Percentiles rank a stretch among this genome's conserved stretches.
phyloP scores from a whole-genome alignment of 1,140 invertebrate genomes.

The Solen grandis region DNA sequence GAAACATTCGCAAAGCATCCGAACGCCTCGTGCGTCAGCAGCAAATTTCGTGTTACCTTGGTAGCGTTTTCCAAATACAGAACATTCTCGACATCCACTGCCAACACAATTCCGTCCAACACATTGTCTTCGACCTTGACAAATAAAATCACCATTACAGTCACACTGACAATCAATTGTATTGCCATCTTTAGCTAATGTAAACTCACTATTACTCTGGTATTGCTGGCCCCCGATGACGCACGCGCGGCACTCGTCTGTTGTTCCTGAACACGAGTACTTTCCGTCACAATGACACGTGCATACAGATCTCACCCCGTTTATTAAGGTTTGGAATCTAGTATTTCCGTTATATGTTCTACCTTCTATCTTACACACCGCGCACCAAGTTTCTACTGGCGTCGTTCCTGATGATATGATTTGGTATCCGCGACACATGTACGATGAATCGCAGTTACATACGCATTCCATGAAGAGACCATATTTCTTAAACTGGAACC shows the following conservation, averaged over 20 bases:
- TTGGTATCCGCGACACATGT: conserved; percentile 45
- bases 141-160: conserved; percentile 45
- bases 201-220: conserved; percentile 27
- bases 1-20: conserved; percentile 42
- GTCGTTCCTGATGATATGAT: conserved; percentile 21
- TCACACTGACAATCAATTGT: conserved; percentile 33
- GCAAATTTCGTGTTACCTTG: conserved; percentile 25
- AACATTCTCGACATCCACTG: conserved; percentile 7
- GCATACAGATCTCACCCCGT: conserved; percentile 33
- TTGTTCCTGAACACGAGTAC: conserved; percentile 12
- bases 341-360: conserved; percentile 50
- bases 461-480: conserved; percentile 49
- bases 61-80: conserved; percentile 23
- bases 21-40: conserved; percentile 24
- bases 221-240: conserved; percentile 15
- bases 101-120: not conserved
- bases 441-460: conserved; percentile 49
- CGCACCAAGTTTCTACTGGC: not conserved
- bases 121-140: conserved; percentile 12
- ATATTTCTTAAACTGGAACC: conserved; percentile 42
- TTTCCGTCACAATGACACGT: conserved; percentile 41
- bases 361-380: conserved; percentile 27
- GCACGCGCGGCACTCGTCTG: conserved; percentile 21
- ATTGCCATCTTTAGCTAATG: conserved; percentile 1
- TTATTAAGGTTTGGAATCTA: conserved; percentile 27